Conservation (phyloP, 2,113 vertebrate species). For the Rhabdornis inornatus region DNA sequence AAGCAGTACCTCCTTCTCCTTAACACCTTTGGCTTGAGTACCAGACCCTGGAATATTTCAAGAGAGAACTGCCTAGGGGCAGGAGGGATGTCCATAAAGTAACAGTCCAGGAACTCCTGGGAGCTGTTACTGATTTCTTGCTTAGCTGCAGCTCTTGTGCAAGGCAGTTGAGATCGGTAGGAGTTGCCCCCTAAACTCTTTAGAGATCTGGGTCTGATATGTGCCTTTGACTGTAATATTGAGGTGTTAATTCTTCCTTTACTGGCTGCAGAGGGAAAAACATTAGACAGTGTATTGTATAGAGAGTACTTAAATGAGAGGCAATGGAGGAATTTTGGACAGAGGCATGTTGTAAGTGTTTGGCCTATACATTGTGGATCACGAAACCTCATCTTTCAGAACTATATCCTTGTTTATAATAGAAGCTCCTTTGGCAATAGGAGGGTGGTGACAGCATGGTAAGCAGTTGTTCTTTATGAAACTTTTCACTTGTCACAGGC, state of each 20-base stretch:
- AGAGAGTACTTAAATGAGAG: not conserved
- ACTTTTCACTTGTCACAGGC: not conserved
- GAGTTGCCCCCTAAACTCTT: not conserved
- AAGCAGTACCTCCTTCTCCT: not conserved
- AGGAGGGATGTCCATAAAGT: not conserved
- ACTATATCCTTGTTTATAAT: not conserved
- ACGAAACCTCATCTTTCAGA: not conserved
- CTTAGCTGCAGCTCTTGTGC: not conserved
- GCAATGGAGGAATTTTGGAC: not conserved
- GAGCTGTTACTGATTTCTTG: not conserved
- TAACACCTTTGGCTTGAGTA: not conserved
- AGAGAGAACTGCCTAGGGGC: not conserved
- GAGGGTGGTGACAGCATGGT: not conserved
- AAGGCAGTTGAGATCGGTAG: not conserved
- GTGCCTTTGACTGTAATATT: not conserved
- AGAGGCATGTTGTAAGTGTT: not conserved
- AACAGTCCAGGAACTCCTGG: not conserved
- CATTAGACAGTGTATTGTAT: not conserved
- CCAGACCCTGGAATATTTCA: not conserved
- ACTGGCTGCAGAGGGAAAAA: not conserved
- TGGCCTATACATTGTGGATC: not conserved
- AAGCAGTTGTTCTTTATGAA: not conserved
- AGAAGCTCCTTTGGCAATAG: not conserved
- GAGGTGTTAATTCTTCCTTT: not conserved
- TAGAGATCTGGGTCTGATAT: not conserved